A percentile compares a stretch with the other conserved stretches of the same genome.
These are phyloP conservation scores for Drosophila varians DNA, from an alignment of 1,140 invertebrate species.

Conservation along the genomic window DNA sequence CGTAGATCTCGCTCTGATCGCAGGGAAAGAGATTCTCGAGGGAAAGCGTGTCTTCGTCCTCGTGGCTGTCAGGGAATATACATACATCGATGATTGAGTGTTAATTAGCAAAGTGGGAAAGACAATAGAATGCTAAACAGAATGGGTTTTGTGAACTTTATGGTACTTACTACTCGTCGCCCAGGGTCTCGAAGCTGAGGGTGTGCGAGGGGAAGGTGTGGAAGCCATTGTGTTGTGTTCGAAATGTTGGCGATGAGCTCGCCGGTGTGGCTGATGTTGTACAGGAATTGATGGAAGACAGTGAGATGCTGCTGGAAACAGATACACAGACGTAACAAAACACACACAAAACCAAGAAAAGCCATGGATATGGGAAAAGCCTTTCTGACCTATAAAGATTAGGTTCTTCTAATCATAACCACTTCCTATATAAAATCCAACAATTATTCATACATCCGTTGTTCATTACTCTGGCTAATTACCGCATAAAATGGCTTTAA, in stretches of 20 bases:
- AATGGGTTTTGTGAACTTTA: slow-evolving; percentile 4
- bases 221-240: slow-evolving; percentile 65
- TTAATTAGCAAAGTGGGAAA: slow-evolving; percentile 1
- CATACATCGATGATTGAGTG: not conserved
- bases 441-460: slow-evolving; percentile 5
- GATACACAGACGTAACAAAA: slow-evolving; percentile 25
- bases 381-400: not conserved
- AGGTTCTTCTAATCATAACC: not conserved
- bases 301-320: slow-evolving; percentile 71
- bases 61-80: slow-evolving; percentile 51
- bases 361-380: not conserved
- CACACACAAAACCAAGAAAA: slow-evolving; percentile 26
- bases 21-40: slow-evolving; percentile 81
- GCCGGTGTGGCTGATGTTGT: slow-evolving; percentile 21
- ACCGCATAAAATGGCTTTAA: slow-evolving; percentile 22
- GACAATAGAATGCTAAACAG: slow-evolving; percentile 1
- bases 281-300: slow-evolving; percentile 51
- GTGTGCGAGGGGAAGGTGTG: slow-evolving; percentile 70
- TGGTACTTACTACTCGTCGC: slow-evolving; percentile 82
- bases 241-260: slow-evolving; percentile 57
- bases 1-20: slow-evolving; percentile 81
- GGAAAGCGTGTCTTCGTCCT: slow-evolving; percentile 78
- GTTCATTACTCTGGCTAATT: slow-evolving; percentile 9
- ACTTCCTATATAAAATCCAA: slow-evolving; percentile 15
- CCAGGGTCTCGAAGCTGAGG: slow-evolving; percentile 69